Conservation (phyloP, 2,113 vertebrate species). For the Eurypyga helias region DNA sequence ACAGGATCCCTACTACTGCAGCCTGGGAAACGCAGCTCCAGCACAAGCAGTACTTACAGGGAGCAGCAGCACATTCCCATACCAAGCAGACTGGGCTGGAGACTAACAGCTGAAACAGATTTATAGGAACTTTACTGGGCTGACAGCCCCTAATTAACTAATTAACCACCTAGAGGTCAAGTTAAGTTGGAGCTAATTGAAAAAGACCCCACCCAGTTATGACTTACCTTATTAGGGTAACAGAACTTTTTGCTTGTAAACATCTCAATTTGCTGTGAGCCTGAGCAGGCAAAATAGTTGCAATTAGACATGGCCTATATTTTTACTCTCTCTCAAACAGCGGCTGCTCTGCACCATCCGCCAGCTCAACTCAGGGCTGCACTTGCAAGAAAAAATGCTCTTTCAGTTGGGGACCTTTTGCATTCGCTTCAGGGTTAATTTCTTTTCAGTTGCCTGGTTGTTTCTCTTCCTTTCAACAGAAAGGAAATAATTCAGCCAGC, state of each 20-base stretch:
- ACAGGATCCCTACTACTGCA: too few species aligned
- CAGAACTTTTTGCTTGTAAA: not conserved
- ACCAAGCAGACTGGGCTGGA: accelerated
- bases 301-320: not conserved
- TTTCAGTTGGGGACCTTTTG: not conserved
- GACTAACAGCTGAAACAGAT: not conserved
- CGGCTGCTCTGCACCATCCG: not conserved
- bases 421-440: not conserved
- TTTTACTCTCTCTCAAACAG: not conserved
- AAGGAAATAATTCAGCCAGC: not conserved
- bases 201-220: not conserved
- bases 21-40: not conserved
- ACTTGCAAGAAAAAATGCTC: not conserved
- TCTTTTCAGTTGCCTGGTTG: not conserved
- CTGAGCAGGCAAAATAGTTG: not conserved
- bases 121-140: not conserved
- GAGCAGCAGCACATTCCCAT: not conserved
- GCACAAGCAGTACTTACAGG: accelerated
- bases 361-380: not conserved
- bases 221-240: not conserved
- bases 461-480: not conserved
- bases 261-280: not conserved
- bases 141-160: not conserved
- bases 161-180: not conserved
- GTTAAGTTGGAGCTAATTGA: not conserved